Conservation (phyloP, 2,797 vertebrate species). For the Sternotherus odoratus region DNA sequence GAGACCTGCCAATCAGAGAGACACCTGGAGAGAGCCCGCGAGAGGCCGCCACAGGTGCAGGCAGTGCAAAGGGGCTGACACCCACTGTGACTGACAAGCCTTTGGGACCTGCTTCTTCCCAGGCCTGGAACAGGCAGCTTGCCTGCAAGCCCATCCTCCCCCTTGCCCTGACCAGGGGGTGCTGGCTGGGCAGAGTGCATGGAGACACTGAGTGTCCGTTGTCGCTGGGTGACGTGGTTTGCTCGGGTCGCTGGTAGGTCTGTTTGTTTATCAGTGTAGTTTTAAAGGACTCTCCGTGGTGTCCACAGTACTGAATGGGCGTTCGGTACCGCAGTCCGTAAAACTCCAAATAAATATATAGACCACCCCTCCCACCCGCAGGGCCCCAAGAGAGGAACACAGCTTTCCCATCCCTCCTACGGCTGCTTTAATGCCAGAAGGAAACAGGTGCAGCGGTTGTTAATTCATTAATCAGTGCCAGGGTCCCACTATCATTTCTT, state of each 20-base stretch:
- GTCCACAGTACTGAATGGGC: background rate
- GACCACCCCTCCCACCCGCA: background rate
- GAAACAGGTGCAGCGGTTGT: background rate
- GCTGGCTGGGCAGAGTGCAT: rapidly evolving
- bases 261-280: background rate
- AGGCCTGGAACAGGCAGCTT: background rate
- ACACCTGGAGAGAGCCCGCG: rapidly evolving
- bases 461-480: background rate
- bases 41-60: background rate
- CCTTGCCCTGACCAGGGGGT: rapidly evolving
- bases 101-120: background rate
- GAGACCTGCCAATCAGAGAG: background rate
- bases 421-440: background rate
- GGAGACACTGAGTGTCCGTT: no score
- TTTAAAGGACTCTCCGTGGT: background rate
- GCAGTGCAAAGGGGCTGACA: rapidly evolving
- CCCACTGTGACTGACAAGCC: background rate
- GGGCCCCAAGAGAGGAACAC: background rate
- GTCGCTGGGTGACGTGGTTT: rapidly evolving
- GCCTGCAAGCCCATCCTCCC: rapidly evolving
- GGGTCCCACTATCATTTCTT: slow-evolving; percentile 7
- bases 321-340: background rate
- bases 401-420: background rate
- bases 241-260: rapidly evolving
- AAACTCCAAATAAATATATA: background rate